A percentile compares a stretch with the other conserved stretches of the same genome.
Evolutionary conservation across 2,888 invertebrate species (phyloP).

Genomic region (Prenolepis imparis): DNA sequence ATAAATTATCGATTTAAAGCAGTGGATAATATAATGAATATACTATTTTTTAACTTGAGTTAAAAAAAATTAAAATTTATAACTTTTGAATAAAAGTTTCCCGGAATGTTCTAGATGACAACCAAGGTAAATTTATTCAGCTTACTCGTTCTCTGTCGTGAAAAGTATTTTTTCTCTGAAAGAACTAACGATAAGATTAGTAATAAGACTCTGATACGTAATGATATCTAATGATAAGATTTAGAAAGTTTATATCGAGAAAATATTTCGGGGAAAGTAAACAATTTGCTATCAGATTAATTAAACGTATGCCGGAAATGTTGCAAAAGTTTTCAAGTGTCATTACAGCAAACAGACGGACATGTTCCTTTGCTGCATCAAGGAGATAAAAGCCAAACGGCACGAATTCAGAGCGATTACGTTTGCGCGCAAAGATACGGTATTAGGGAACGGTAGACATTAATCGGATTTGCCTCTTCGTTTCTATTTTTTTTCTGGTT

Average conservation of each 20-base stretch:
- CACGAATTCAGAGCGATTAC: conserved; percentile 46
- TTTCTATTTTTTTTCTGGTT: background rate
- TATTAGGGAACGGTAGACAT: conserved; percentile 34
- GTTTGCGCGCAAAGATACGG: conserved; percentile 4
- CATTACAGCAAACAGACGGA: conserved; percentile 27
- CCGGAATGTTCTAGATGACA: background rate
- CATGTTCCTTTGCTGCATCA: conserved; percentile 13
- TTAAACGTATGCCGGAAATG: background rate
- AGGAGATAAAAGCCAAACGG: conserved; percentile 42
- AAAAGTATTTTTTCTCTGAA: background rate
- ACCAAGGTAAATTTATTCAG: background rate
- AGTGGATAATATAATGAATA: conserved; percentile 14
- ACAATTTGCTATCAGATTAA: conserved; percentile 13
- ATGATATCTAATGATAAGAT: background rate
- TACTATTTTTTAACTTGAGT: background rate
- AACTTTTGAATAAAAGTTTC: background rate
- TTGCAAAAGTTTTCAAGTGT: conserved; percentile 7
- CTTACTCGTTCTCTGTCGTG: background rate
- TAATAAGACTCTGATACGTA: no score
- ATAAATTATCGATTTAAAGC: background rate
- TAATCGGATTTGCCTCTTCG: conserved; percentile 68
- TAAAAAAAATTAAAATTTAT: background rate
- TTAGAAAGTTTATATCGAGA: background rate
- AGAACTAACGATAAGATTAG: background rate
- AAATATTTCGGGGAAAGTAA: background rate